Evolutionary conservation across 2,888 invertebrate species (phyloP), one percentile per base, ranked within the genome.

Genomic region (Drosophila prolongata): DNA sequence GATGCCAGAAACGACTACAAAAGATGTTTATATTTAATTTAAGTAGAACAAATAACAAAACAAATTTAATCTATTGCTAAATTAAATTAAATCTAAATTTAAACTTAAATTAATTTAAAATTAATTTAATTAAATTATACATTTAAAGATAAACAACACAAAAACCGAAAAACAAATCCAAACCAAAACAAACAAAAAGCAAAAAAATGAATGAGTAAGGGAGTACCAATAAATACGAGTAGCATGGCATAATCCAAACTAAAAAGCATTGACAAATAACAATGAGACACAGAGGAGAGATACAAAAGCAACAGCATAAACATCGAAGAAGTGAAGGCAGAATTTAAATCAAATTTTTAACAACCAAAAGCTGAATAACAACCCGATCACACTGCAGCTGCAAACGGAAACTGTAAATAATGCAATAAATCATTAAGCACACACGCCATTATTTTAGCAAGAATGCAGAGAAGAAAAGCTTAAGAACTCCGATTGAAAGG

Each of bases 1-100:
- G 92, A 91, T 92, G 90, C 92, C 92, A 92, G 91, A 92, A 90
- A 90, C 91, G 90, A 92, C 92, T 90, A 91, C 92, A 90, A 92
- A 92, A 90, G 90, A 91, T 90, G 91, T 92, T 90, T 91, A 90
- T 71, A 71, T 71, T 71, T 72, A 71, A 83, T 89, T 85, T 89
- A 90, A 91, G 90, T 90, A 91, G 90, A 88, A 78, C 73, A 89
- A 84, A 76, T 81, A 84, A 86, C 71, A 88, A 64, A 64, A 85
- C 79, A 78, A 87, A 86, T 85, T 87, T 64, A 85, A 87, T 75
- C 70, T 80, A 86, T 78, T 78, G 76, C 79, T 83, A 86, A 75
- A 60, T 58, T 60, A 61, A 65, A 55, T 57, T 73, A 46, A 68
- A 77, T 82, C 73, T 79, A 85, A 79, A 65, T 65, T 55, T 49